Base-by-base conservation (phyloP, 2,888 invertebrate species). In the Drosophila phalerata region DNA sequence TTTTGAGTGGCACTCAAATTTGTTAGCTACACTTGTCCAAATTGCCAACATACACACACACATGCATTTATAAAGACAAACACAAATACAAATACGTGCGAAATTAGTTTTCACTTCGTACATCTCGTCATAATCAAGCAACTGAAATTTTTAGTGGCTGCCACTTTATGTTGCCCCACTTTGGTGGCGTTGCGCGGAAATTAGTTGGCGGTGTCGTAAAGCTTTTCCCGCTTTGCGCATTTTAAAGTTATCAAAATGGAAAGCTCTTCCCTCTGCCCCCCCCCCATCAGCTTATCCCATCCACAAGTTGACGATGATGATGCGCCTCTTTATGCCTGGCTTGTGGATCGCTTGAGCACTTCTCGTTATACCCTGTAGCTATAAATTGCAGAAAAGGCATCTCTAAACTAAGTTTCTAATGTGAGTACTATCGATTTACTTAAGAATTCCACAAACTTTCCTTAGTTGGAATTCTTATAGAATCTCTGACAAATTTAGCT, bases 141-240 rank as follows among this genome's bases (percentile, higher is more conserved):
- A 47, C 37, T 47, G 76, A 30, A 58, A 56, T 58, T 66, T 71
- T 79, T 71, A 72, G 63, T 73, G 55, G 28, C 37, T 65, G 75
- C 62, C 81, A 68, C 70, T 79, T 87, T 71, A 74, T 69, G 77
- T 47, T 66, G 60, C 67, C 60, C 62, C 37, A 52, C 43, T 58
- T 65, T 63, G 74, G 74, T n/a, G 69, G 45, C 56, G 13, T 58
- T 19, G 45, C 32, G 40, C 42, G 68, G 53, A 72, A 79, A 77
- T 75, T 75, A 72, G 76, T 72, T 68, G 45, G 45, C 15, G 56
- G 49, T 34, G 28, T 42, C 67, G 51, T 51, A 32, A 76, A 68
- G 71, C 60, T 37, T 51, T 49, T 61, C 38, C 69, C 58, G 52
- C 48, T 53, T 49, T 45, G 67, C 67, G 52, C 62, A 69, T 72